Percentiles rank a stretch among this genome's conserved stretches.
These are phyloP conservation scores for Muschampia plurimacula DNA, from an alignment of 2,888 invertebrate genomes.

Conservation along the genomic window DNA sequence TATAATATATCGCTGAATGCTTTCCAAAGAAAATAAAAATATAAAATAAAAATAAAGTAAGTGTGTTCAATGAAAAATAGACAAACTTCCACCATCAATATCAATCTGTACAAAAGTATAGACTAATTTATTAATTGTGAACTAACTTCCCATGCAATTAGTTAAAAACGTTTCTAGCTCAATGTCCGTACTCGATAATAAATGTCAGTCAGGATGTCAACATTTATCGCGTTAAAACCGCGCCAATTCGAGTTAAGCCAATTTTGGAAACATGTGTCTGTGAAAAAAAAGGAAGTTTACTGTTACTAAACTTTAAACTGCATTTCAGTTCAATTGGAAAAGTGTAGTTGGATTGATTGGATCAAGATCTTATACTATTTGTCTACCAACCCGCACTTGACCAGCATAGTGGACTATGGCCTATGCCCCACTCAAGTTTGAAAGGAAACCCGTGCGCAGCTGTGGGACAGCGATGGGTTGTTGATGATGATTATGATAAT, in stretches of 20 bases:
- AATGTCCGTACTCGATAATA: background rate
- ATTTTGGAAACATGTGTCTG: conserved; percentile 6
- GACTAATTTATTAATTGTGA: background rate
- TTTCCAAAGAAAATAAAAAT: too few relatives aligned
- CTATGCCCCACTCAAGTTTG: too few relatives aligned
- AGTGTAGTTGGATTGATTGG: background rate
- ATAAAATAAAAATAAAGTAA: too few relatives aligned
- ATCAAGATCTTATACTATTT: background rate
- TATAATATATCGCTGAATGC: too few relatives aligned
- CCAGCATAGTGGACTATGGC: too few relatives aligned
- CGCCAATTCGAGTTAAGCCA: background rate
- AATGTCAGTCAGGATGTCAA: conserved; percentile 1
- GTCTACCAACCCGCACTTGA: too few relatives aligned
- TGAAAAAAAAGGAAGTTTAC: background rate
- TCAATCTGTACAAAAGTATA: background rate
- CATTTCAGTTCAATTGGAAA: background rate
- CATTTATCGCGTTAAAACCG: background rate
- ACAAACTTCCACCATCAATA: background rate
- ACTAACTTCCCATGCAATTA: background rate
- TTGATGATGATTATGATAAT: too few relatives aligned
- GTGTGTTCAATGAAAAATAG: too few relatives aligned
- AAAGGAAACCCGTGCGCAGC: too few relatives aligned
- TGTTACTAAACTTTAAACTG: background rate
- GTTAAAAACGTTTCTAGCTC: conserved; percentile 1
- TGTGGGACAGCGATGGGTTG: too few relatives aligned